Evolutionary conservation across 2,888 invertebrate genomes (phyloP).

Genomic region (Trissoscelio sp.): DNA sequence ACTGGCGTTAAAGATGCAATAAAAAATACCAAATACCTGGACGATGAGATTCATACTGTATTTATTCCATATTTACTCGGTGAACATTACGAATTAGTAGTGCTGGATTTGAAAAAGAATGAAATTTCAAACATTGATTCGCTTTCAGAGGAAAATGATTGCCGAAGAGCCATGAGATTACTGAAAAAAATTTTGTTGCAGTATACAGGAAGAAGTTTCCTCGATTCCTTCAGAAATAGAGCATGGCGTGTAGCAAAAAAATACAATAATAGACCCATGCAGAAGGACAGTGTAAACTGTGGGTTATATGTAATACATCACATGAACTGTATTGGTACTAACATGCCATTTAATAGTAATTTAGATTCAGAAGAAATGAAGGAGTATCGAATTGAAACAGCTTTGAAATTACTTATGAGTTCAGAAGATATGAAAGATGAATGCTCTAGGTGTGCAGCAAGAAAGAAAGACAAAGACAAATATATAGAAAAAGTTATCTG

Average conservation of each 20-base stretch:
- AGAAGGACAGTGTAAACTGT: not conserved
- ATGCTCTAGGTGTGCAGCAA: not conserved
- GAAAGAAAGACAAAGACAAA: not conserved
- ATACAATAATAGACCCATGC: not conserved
- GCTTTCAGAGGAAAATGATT: not conserved
- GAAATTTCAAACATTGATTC: not conserved
- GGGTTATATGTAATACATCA: not conserved
- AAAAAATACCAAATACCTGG: not conserved
- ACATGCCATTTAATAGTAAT: not conserved
- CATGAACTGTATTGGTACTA: not conserved
- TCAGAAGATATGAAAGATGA: not conserved
- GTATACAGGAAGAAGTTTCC: constrained; percentile 1
- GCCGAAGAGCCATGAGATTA: not conserved
- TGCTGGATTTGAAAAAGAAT: not conserved
- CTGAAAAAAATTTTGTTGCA: not conserved
- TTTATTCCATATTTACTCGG: constrained; percentile 1
- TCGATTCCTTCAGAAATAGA: not conserved
- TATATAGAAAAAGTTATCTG: not conserved
- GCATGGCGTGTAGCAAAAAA: not conserved
- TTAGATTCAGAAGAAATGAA: not conserved
- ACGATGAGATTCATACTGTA: not conserved
- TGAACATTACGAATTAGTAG: not conserved
- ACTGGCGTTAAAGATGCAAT: not conserved
- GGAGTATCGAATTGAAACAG: not conserved
- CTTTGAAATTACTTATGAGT: not conserved